Percentiles rank a stretch among this genome's conserved stretches.
phyloP scores from a whole-genome alignment of 1,140 invertebrate species.

The Cryptotermes secundus region DNA sequence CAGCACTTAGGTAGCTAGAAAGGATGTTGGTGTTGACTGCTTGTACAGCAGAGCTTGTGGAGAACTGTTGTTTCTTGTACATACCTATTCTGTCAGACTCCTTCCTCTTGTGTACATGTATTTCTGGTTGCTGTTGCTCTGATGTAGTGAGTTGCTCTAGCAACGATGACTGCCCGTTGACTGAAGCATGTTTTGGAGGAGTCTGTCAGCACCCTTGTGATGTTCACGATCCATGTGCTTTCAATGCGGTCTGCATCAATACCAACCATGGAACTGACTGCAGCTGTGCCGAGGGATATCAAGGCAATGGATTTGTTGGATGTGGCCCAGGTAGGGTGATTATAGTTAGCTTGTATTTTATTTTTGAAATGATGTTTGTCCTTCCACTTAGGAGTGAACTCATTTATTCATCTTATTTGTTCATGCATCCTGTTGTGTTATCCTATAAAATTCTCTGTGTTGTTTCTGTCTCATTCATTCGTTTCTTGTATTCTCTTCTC shows the following conservation, averaged over 20 bases:
- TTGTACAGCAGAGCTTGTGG: constrained; percentile 5
- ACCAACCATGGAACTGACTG: constrained; percentile 84
- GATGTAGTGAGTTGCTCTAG: constrained; percentile 73
- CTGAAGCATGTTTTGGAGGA: constrained; percentile 77
- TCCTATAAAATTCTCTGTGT: too few relatives aligned
- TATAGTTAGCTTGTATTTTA: too few relatives aligned
- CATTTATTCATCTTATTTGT: too few relatives aligned
- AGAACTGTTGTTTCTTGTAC: constrained; percentile 20
- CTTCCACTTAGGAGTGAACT: too few relatives aligned
- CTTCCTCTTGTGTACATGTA: constrained; percentile 39
- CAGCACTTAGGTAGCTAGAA: not conserved
- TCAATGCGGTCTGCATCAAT: constrained; percentile 83
- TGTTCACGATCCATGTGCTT: constrained; percentile 76
- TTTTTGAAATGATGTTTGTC: too few relatives aligned
- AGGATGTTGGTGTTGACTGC: not conserved
- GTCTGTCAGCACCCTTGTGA: constrained; percentile 81
- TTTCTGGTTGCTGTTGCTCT: constrained; percentile 26
- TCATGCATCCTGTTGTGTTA: too few relatives aligned
- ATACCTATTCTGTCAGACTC: constrained; percentile 36
- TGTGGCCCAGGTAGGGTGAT: constrained; percentile 68
- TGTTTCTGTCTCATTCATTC: too few relatives aligned
- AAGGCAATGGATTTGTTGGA: constrained; percentile 80
- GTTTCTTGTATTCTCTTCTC: too few relatives aligned
- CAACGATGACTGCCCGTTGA: constrained; percentile 76
- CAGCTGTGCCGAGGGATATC: constrained; percentile 77